Percentiles rank a stretch among this genome's conserved stretches.
Evolutionary conservation across 2,113 vertebrate species (phyloP).

Genomic region (Tachuris rubrigastra): DNA sequence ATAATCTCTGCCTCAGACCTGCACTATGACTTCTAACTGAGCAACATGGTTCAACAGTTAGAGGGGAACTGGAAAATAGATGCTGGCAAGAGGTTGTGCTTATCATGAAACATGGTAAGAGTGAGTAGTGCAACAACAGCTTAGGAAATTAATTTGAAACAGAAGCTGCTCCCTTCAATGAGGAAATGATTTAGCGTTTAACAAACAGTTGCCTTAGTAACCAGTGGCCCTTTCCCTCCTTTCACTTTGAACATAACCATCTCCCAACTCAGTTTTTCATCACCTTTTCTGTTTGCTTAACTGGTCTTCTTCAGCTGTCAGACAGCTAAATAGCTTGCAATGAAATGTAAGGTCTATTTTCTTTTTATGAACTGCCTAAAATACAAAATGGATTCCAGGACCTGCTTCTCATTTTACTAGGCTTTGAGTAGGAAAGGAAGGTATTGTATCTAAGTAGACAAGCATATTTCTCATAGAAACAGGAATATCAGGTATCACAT

Average conservation of each 20-base stretch:
- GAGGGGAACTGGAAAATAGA: not conserved
- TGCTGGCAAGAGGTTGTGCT: not conserved
- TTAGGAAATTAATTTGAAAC: conserved; percentile 37
- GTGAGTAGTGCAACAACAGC: not conserved
- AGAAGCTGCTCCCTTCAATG: conserved; percentile 1
- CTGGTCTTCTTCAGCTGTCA: conserved; percentile 1
- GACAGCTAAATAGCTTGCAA: not conserved
- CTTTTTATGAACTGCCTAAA: not conserved
- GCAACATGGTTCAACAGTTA: not conserved
- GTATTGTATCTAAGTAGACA: not conserved
- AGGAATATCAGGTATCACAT: not conserved
- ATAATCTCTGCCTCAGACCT: not conserved
- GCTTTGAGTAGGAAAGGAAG: not conserved
- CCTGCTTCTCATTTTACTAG: not conserved
- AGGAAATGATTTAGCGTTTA: conserved; percentile 24
- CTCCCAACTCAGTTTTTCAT: conserved; percentile 7
- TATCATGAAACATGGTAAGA: not conserved
- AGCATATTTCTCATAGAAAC: not conserved
- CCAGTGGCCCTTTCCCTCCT: not conserved
- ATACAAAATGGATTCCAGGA: not conserved
- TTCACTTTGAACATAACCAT: not conserved
- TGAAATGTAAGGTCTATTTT: not conserved
- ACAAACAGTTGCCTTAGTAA: conserved; percentile 37
- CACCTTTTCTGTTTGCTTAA: conserved; percentile 27
- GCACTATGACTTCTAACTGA: not conserved